A percentile compares a stretch with the other conserved stretches of the same genome.
phyloP scores from a whole-genome alignment of 2,888 invertebrate genomes.

The Cheilosia pagana region DNA sequence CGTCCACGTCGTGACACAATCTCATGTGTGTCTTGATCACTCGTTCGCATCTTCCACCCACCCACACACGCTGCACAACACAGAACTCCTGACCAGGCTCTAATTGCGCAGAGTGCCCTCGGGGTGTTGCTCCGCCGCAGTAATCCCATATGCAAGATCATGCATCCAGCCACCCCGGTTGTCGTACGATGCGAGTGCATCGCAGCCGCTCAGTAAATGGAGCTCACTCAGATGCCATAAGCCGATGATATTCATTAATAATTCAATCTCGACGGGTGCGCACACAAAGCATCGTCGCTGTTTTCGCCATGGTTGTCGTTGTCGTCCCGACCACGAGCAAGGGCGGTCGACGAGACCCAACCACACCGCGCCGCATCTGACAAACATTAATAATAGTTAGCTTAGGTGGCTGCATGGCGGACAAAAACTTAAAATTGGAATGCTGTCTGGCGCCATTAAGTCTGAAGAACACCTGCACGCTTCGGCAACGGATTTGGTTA shows the following conservation, averaged over 20 bases:
- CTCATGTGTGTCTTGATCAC: constrained; percentile 47
- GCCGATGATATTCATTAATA: constrained; percentile 74
- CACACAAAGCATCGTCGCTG: constrained; percentile 61
- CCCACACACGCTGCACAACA: constrained; percentile 22
- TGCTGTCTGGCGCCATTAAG: constrained; percentile 78
- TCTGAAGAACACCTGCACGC: constrained; percentile 80
- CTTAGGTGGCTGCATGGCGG: constrained; percentile 56
- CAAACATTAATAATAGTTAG: constrained; percentile 74
- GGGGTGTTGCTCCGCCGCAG: constrained; percentile 13
- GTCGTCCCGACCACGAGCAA: constrained; percentile 18
- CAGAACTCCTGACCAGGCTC: constrained; percentile 63
- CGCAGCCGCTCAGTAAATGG: constrained; percentile 46
- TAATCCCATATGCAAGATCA: constrained; percentile 40
- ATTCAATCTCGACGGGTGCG: constrained; percentile 73
- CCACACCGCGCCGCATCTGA: constrained; percentile 41
- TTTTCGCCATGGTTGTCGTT: constrained; percentile 40
- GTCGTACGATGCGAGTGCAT: constrained; percentile 38
- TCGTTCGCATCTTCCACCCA: constrained; percentile 63
- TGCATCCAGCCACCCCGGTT: constrained; percentile 42
- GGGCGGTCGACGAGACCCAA: constrained; percentile 11
- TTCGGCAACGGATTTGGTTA: constrained; percentile 43
- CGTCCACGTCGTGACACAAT: constrained; percentile 62
- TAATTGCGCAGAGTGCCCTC: constrained; percentile 42
- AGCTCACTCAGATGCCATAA: constrained; percentile 63
- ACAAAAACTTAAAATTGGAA: constrained; percentile 67